A percentile compares a stretch with the other conserved stretches of the same genome.
These are phyloP conservation scores for Dryoscopus gambensis DNA, from an alignment of 2,113 vertebrate genomes.

Conservation along the genomic window DNA sequence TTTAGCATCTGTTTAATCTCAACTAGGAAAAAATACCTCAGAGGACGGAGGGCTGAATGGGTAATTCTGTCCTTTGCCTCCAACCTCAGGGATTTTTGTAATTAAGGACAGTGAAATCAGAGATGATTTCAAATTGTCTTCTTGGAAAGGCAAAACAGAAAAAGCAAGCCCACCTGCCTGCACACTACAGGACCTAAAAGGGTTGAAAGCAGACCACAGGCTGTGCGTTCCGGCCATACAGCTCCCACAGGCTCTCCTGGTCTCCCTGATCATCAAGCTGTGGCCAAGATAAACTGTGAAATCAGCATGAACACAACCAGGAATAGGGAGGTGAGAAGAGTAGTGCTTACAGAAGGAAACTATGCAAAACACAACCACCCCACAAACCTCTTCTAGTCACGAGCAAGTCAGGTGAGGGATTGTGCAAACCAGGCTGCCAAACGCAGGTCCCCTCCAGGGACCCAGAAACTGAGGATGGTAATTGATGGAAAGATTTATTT, in stretches of 20 bases:
- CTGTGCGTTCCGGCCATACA: not conserved
- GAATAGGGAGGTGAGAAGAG: not conserved
- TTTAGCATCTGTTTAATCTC: not conserved
- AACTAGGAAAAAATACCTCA: not conserved
- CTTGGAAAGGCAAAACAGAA: not conserved
- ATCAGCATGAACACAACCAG: not conserved
- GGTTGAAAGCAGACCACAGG: not conserved
- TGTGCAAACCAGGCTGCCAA: not conserved
- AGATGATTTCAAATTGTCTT: not conserved
- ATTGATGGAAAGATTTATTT: not conserved
- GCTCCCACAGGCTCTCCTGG: not conserved
- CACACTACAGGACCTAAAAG: not conserved
- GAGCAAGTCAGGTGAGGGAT: not conserved
- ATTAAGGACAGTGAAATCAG: not conserved
- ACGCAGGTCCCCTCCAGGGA: not conserved
- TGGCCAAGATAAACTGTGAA: not conserved
- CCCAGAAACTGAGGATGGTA: not conserved
- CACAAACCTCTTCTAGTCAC: not conserved
- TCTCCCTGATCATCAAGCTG: not conserved
- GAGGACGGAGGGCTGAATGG: not conserved
- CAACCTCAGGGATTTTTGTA: not conserved
- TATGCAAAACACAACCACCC: not conserved
- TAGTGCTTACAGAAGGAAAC: not conserved
- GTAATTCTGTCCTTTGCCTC: not conserved
- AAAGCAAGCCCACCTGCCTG: not conserved